phyloP scores from a whole-genome alignment of 2,113 vertebrate species.

The Tetraodon nigroviridis region DNA sequence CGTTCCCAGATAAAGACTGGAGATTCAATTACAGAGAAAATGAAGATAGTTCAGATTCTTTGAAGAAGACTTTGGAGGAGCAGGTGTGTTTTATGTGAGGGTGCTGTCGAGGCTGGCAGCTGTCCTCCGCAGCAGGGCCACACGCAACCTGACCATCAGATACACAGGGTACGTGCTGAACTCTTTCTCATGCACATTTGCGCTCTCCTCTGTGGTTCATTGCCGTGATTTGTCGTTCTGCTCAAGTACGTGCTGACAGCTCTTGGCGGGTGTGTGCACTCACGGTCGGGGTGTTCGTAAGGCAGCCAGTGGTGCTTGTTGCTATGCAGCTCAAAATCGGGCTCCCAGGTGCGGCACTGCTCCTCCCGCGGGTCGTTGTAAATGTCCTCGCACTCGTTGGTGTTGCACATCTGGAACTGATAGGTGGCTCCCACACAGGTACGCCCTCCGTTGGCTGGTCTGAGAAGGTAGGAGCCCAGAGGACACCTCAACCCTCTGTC shows the following conservation, averaged over 20 bases:
- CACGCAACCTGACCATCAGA: conserved; percentile 36
- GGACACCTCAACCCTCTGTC: not conserved
- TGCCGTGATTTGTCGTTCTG: not conserved
- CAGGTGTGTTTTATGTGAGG: conserved; percentile 42
- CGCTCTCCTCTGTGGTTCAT: conserved; percentile 15
- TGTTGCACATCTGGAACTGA: conserved; percentile 92
- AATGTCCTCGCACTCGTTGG: conserved; percentile 82
- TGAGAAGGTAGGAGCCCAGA: conserved; percentile 46
- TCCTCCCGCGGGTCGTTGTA: conserved; percentile 87
- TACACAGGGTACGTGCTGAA: conserved; percentile 21
- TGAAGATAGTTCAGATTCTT: conserved; percentile 21
- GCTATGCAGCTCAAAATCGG: conserved; percentile 83
- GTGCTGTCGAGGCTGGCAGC: conserved; percentile 41
- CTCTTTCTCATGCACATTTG: conserved; percentile 18
- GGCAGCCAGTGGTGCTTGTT: conserved; percentile 92
- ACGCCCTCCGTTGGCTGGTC: conserved; percentile 89
- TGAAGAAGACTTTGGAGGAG: conserved; percentile 31
- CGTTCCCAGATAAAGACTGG: too few species aligned
- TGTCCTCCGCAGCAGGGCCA: conserved; percentile 40
- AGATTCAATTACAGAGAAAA: conserved; percentile 3
- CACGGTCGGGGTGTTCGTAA: conserved; percentile 89
- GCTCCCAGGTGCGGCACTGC: conserved; percentile 86
- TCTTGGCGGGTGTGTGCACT: conserved; percentile 48
- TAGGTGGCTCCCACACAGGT: conserved; percentile 83
- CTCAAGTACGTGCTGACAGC: not conserved